A percentile compares a stretch with the other conserved stretches of the same genome.
These are phyloP conservation scores for Apodemus speciosus DNA, from an alignment of 2,113 vertebrate genomes.

Conservation along the genomic window DNA sequence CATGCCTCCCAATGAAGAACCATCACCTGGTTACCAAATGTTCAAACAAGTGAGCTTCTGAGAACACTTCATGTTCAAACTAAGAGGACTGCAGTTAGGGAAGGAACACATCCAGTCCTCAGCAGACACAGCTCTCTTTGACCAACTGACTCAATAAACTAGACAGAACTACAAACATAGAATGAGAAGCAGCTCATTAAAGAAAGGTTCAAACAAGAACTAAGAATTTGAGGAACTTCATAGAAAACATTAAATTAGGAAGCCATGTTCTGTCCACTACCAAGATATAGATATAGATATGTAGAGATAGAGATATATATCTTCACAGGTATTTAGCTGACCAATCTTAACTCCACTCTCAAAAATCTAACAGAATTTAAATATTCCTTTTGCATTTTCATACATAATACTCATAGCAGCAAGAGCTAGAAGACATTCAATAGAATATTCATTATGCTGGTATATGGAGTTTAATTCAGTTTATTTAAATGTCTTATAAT, in stretches of 20 bases:
- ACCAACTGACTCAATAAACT: conserved; percentile 29
- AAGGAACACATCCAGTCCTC: conserved; percentile 3
- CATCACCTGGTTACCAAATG: not conserved
- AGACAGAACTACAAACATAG: conserved; percentile 31
- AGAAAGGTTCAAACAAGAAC: not conserved
- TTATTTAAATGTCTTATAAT: conserved; percentile 7
- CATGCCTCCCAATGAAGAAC: not conserved
- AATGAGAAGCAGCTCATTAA: not conserved
- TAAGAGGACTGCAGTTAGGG: not conserved
- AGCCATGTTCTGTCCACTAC: not conserved
- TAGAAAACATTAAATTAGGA: conserved; percentile 18
- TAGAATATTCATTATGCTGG: conserved; percentile 19
- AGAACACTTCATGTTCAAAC: not conserved
- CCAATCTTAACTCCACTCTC: not conserved
- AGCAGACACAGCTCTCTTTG: not conserved
- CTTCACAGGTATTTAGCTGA: not conserved
- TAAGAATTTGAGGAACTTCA: conserved; percentile 24
- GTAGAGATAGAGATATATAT: not conserved
- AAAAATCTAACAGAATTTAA: conserved; percentile 27
- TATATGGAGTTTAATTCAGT: conserved; percentile 4
- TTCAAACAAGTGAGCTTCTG: not conserved
- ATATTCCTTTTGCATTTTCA: not conserved
- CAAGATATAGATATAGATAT: not conserved
- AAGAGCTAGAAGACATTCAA: not conserved
- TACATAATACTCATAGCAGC: not conserved